phyloP scores from a whole-genome alignment of 2,888 invertebrate species.

The Pyrgus malvae region DNA sequence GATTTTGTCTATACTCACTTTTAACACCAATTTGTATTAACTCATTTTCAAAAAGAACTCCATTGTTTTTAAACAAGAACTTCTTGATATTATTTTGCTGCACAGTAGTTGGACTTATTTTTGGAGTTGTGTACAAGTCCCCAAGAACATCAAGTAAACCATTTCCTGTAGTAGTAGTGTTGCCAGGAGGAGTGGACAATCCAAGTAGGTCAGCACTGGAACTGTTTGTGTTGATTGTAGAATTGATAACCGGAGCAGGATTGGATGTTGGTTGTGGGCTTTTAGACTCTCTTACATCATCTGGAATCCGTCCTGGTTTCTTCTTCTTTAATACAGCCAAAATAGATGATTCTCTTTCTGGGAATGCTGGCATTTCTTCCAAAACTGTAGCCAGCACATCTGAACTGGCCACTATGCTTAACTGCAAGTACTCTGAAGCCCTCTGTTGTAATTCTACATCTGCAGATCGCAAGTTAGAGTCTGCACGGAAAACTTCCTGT shows the following conservation, averaged over 20 bases:
- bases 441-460: slow-evolving; percentile 99
- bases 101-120: slow-evolving; percentile 83
- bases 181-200: slow-evolving; percentile 92
- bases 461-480: slow-evolving; percentile 97
- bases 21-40: slow-evolving; percentile 98
- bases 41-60: slow-evolving; percentile 98
- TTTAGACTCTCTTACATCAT: slow-evolving; percentile 91
- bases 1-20: slow-evolving; percentile 97
- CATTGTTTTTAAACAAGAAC: slow-evolving; percentile 98
- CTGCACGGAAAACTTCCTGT: slow-evolving; percentile 96
- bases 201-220: slow-evolving; percentile 92
- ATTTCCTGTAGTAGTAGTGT: slow-evolving; percentile 85
- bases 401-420: slow-evolving; percentile 97
- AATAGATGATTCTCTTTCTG: slow-evolving; percentile 98
- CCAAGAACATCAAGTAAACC: slow-evolving; percentile 96
- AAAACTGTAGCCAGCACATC: slow-evolving; percentile 99
- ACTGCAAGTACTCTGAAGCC: slow-evolving; percentile 97
- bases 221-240: slow-evolving; percentile 73
- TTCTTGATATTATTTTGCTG: slow-evolving; percentile 94
- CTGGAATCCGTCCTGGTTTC: slow-evolving; percentile 96
- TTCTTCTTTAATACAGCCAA: slow-evolving; percentile 99
- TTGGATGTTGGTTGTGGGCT: slow-evolving; percentile 83
- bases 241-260: slow-evolving; percentile 75
- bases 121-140: slow-evolving; percentile 88
- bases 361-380: slow-evolving; percentile 99